These are phyloP conservation scores for Ennomos fuscantarius DNA, from an alignment of 2,888 invertebrate species.

Conservation along the genomic window DNA sequence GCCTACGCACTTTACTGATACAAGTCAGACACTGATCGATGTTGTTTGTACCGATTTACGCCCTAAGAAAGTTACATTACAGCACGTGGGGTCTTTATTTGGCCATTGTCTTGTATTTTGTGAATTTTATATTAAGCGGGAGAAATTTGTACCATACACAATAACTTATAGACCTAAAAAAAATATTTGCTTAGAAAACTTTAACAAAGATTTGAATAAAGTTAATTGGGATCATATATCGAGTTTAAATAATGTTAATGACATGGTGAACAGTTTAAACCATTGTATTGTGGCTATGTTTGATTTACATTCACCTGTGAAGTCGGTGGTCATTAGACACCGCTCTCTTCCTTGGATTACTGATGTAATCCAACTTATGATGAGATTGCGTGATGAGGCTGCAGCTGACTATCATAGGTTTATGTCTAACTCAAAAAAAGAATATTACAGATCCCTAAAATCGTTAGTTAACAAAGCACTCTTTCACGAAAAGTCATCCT, in stretches of 20 bases:
- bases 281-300: not conserved
- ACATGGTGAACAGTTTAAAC: not conserved
- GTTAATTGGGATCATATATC: not conserved
- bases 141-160: not conserved
- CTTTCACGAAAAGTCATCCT: slow-evolving; percentile 1
- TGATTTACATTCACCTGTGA: slow-evolving; percentile 2
- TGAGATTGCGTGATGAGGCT: slow-evolving; percentile 9
- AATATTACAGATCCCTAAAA: slow-evolving; percentile 5
- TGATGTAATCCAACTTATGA: slow-evolving; percentile 6
- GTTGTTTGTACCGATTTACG: not conserved
- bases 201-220: not conserved
- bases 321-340: not conserved
- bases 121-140: not conserved
- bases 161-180: slow-evolving; percentile 1
- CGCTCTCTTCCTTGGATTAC: slow-evolving; percentile 8
- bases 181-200: not conserved
- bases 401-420: not conserved
- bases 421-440: not conserved
- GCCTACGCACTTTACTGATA: too few relatives aligned
- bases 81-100: not conserved
- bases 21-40: not conserved
- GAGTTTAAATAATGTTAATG: not conserved
- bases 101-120: not conserved
- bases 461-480: not conserved
- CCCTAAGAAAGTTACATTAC: not conserved